Evolutionary conservation across 2,113 vertebrate species (phyloP), one percentile per base, ranked within the genome.

Genomic region (Oxyruncus cristatus): DNA sequence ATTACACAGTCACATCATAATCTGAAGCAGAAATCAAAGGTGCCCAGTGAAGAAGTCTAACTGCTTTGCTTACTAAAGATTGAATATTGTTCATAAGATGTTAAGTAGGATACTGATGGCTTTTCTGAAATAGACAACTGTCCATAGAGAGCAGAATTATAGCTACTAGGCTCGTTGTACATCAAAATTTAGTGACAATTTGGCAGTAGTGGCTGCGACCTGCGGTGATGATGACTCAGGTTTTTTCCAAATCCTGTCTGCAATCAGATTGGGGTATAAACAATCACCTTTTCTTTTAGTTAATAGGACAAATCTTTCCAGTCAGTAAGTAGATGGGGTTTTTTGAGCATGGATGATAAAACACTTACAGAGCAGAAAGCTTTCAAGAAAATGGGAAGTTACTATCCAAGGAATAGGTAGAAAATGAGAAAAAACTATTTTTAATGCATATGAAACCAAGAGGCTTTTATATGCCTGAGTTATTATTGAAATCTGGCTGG

Each of bases 401-500:
- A 66, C 92, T 95, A 50, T 73, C 66, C 50, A 96, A 95, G 62
- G 85, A 93, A 93, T 47, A 90, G 47, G 70, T 52, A 76, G 86
- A 94, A 93, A 97, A 95, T 84, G 19, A 93, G 93, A 97, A 83
- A 73, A 91, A 94, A 80, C 28, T 96, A 79, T 93, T 96, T 95
- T 85, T 95, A 97, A 97, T 90, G 74, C 52, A 74, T 76, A 77
- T 89, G 95, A 97, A 96, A 95, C 73, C 66, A 92, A 96, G 61
- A 95, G 26, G 53, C 58, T 96, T 97, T 97, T 92, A 92, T 79
- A 78, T 91, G 85, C 78, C 81, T 82, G 74, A 91, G 61, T 95
- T 98, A 87, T 96, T 95, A 95, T 39, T 96, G 94, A 97, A 96
- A 93, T 94, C 85, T 97, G 85, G 30, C 73, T 97, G 88, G 88